These are phyloP conservation scores for Cantharis rustica DNA, from an alignment of 2,888 invertebrate genomes.

Conservation along the genomic window DNA sequence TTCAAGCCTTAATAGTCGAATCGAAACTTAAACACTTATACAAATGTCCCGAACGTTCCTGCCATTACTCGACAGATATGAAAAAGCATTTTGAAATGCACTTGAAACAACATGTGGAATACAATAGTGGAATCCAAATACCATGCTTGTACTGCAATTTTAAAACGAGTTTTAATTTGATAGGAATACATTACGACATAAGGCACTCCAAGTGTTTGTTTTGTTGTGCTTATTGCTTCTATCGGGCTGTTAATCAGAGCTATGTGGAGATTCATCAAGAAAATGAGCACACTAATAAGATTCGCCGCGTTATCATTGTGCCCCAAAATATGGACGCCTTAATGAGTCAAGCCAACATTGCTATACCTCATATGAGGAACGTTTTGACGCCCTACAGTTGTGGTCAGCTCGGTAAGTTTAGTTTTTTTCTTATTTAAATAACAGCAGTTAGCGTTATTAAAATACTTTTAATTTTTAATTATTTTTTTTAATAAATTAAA, in stretches of 20 bases:
- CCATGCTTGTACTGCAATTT: slow-evolving; percentile 59
- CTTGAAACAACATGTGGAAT: slow-evolving; percentile 48
- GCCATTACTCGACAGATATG: slow-evolving; percentile 56
- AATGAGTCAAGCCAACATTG: slow-evolving; percentile 31
- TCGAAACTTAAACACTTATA: slow-evolving; percentile 56
- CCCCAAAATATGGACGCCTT: slow-evolving; percentile 42
- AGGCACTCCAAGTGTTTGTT: slow-evolving; percentile 66
- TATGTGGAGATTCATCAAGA: slow-evolving; percentile 66
- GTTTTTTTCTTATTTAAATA: no score
- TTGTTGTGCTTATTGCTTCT: slow-evolving; percentile 71
- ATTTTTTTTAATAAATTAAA: no score
- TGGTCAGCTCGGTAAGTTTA: slow-evolving; percentile 36
- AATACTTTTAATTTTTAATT: no score
- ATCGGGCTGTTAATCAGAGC: slow-evolving; percentile 64
- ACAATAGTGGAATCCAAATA: slow-evolving; percentile 35
- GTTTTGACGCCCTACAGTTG: slow-evolving; percentile 44
- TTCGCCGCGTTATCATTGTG: slow-evolving; percentile 36
- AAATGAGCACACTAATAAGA: slow-evolving; percentile 48
- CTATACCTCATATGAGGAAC: slow-evolving; percentile 29
- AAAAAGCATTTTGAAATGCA: slow-evolving; percentile 53
- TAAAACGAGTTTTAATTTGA: slow-evolving; percentile 54
- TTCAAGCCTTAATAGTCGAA: slow-evolving; percentile 50
- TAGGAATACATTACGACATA: slow-evolving; percentile 62
- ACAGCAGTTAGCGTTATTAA: no score
- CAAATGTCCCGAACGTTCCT: slow-evolving; percentile 62